phyloP scores from a whole-genome alignment of 2,888 invertebrate species.

The Megamerina dolium region DNA sequence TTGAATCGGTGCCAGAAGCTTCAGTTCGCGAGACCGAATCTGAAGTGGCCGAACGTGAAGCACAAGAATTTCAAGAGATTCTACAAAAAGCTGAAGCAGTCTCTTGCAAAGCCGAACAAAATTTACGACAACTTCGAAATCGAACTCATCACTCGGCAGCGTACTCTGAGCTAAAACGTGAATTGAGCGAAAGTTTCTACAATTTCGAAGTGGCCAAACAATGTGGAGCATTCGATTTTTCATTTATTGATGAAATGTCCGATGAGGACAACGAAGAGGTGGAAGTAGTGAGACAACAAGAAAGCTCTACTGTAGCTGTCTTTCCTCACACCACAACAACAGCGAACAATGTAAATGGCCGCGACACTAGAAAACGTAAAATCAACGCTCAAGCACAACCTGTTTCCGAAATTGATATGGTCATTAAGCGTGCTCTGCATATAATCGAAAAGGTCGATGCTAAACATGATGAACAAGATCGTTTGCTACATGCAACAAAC shows the following conservation, averaged over 20 bases:
- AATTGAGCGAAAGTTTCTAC: constrained; percentile 26
- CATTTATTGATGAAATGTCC: constrained; percentile 11
- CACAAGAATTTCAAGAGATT: constrained; percentile 17
- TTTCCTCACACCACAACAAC: background rate
- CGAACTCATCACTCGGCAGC: background rate
- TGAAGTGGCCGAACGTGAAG: background rate
- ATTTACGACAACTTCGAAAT: constrained; percentile 11
- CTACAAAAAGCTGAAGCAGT: constrained; percentile 25
- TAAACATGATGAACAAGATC: constrained; percentile 25
- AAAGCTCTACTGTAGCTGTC: constrained; percentile 2
- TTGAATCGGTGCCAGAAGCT: background rate
- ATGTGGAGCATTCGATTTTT: constrained; percentile 20
- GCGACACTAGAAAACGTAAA: constrained; percentile 14
- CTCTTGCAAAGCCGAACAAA: constrained; percentile 21
- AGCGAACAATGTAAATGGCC: constrained; percentile 8
- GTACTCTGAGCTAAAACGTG: constrained; percentile 20
- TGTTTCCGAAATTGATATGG: constrained; percentile 17
- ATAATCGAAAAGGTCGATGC: constrained; percentile 24
- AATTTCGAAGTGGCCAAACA: constrained; percentile 29
- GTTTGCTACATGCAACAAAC: background rate
- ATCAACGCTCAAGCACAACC: background rate
- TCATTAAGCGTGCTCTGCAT: constrained; percentile 26
- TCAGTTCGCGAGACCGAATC: background rate
- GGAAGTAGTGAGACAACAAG: constrained; percentile 13
- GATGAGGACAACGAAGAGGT: constrained; percentile 19